Conservation (phyloP, 2,113 vertebrate species). For the Muntiacus reevesi region DNA sequence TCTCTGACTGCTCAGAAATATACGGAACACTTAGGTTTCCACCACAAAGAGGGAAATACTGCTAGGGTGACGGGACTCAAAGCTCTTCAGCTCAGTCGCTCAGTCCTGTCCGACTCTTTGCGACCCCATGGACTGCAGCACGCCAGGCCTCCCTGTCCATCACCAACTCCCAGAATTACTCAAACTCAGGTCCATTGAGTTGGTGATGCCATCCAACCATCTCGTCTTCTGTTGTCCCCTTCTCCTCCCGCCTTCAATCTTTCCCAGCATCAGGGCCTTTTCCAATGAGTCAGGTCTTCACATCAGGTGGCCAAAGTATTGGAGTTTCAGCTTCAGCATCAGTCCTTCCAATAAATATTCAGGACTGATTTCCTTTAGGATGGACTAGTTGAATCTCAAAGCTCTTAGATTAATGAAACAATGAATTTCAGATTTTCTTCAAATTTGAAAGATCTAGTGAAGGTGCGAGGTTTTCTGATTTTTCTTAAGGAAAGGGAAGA, state of each 20-base stretch:
- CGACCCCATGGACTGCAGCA: neutral
- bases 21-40: too few species aligned
- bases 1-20: accelerated
- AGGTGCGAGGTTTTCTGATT: neutral
- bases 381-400: neutral
- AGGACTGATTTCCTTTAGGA: neutral
- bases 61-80: neutral
- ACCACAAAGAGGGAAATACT: neutral
- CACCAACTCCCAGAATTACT: neutral
- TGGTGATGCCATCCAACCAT: neutral
- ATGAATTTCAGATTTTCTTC: neutral
- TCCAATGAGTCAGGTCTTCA: neutral
- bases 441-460: neutral
- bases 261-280: neutral
- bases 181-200: neutral
- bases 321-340: neutral
- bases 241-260: neutral
- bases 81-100: neutral
- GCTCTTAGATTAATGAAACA: neutral
- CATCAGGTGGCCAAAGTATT: neutral
- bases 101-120: neutral
- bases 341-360: neutral
- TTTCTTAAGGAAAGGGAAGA: neutral
- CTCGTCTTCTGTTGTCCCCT: neutral
- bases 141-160: neutral